Evolutionary conservation across 2,113 vertebrate species (phyloP).

Genomic region (Malurus elegans): DNA sequence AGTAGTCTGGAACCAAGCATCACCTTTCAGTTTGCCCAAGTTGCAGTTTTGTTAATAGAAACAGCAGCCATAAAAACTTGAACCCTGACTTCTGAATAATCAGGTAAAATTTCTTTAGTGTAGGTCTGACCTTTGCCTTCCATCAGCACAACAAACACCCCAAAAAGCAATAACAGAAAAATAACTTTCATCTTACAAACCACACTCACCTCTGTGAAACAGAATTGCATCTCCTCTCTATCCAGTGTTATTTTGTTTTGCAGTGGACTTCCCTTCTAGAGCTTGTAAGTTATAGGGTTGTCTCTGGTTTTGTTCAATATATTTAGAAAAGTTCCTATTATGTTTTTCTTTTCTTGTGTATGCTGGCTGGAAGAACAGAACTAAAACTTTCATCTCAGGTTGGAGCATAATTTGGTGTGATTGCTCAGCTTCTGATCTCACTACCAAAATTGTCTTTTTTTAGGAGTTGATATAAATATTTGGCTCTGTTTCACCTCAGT

Average conservation of each 20-base stretch:
- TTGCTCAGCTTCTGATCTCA: constrained; percentile 56
- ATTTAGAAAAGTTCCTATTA: neutral
- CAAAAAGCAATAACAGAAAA: neutral
- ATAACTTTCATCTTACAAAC: neutral
- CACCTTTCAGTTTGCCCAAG: neutral
- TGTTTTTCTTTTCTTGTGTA: neutral
- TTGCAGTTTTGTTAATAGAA: neutral
- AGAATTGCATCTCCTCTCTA: neutral
- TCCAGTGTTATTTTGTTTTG: neutral
- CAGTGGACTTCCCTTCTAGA: neutral
- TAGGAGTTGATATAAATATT: constrained; percentile 51
- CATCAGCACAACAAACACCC: neutral
- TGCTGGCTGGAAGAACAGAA: neutral
- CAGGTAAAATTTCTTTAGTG: neutral
- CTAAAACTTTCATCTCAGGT: constrained; percentile 25
- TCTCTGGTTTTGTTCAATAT: neutral
- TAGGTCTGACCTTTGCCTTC: constrained; percentile 17
- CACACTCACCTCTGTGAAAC: neutral
- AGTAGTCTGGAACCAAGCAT: neutral
- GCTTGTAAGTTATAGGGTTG: neutral
- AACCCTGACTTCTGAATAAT: constrained; percentile 12
- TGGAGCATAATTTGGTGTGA: constrained; percentile 26
- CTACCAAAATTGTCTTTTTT: constrained; percentile 36
- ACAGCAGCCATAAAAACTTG: neutral
- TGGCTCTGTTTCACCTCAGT: constrained; percentile 56